phyloP scores from a whole-genome alignment of 2,888 invertebrate species.

The Trissolcus brochymenae region DNA sequence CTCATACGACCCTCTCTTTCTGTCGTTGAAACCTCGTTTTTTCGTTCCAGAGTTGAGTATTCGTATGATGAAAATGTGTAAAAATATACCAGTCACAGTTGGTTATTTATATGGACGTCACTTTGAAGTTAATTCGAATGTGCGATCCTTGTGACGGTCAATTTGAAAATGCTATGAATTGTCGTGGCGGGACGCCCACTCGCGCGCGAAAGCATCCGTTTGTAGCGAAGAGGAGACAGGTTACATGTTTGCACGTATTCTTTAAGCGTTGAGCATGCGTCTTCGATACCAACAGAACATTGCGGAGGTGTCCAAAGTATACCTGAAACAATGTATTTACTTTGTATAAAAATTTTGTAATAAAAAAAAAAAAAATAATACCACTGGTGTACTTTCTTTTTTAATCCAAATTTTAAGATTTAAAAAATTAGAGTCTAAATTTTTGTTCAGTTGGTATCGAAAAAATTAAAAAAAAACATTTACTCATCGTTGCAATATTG shows the following conservation, averaged over 20 bases:
- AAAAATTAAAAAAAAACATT: too few relatives aligned
- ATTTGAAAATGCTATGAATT: slow-evolving; percentile 43
- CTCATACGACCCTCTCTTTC: too few relatives aligned
- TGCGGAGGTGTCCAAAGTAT: slow-evolving; percentile 46
- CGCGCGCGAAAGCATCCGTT: slow-evolving; percentile 43
- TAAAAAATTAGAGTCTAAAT: too few relatives aligned
- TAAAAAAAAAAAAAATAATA: too few relatives aligned
- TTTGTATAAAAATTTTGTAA: slow-evolving; percentile 16
- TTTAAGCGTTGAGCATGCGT: slow-evolving; percentile 41
- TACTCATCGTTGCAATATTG: too few relatives aligned
- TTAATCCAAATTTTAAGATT: too few relatives aligned
- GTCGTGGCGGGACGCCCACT: slow-evolving; percentile 48
- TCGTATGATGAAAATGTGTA: too few relatives aligned
- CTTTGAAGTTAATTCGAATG: slow-evolving; percentile 3
- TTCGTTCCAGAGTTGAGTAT: neutral
- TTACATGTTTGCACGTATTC: slow-evolving; percentile 53
- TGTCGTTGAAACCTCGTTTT: neutral
- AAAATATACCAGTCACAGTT: too few relatives aligned
- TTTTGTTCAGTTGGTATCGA: too few relatives aligned
- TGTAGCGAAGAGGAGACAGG: slow-evolving; percentile 49
- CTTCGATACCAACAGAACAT: slow-evolving; percentile 49
- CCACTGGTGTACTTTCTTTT: too few relatives aligned
- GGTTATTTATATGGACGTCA: slow-evolving; percentile 2
- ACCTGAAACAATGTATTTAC: slow-evolving; percentile 37
- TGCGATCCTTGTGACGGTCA: slow-evolving; percentile 17